Conservation (phyloP, 2,113 vertebrate species). For the Pimephales promelas region DNA sequence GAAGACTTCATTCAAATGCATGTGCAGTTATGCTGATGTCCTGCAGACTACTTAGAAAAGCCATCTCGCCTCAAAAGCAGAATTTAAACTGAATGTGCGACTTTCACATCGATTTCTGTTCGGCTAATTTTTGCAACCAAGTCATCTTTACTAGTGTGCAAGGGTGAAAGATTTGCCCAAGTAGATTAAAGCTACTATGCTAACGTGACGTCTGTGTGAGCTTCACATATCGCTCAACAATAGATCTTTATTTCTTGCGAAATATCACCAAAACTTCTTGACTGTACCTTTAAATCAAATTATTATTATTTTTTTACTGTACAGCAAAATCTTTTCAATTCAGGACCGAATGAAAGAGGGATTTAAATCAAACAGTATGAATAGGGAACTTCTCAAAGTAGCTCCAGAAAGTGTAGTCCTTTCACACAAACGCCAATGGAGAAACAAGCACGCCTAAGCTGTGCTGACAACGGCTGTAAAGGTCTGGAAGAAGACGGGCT, state of each 20-base stretch:
- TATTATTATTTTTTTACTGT: background rate
- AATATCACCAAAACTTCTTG: background rate
- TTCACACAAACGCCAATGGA: background rate
- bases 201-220: background rate
- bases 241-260: background rate
- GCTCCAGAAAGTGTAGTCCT: background rate
- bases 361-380: constrained; percentile 27
- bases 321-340: background rate
- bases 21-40: background rate
- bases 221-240: background rate
- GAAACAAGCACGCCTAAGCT: background rate
- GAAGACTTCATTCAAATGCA: background rate
- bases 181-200: background rate
- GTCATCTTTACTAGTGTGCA: too few relatives aligned
- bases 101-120: background rate
- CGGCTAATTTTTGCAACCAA: too few relatives aligned
- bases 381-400: background rate
- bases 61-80: background rate
- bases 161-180: too few relatives aligned
- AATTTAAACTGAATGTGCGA: background rate
- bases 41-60: background rate
- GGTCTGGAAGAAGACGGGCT: background rate
- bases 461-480: background rate
- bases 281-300: background rate
- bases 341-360: background rate